phyloP scores from a whole-genome alignment of 2,888 invertebrate genomes.

The Zhuqinia jingwanae region DNA sequence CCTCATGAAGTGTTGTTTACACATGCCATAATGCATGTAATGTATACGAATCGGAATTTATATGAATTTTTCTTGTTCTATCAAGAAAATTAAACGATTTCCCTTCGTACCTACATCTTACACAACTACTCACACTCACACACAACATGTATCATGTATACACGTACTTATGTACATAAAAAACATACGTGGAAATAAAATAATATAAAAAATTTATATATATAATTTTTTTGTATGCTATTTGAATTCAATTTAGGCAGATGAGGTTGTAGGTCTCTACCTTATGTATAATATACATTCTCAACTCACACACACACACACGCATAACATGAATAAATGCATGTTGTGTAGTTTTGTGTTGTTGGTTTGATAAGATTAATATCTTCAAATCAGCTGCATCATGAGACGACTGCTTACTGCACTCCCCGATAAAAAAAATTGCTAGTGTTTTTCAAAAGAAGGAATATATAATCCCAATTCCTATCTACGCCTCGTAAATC shows the following conservation, averaged over 20 bases:
- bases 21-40: conserved; percentile 56
- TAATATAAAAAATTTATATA: too few species aligned
- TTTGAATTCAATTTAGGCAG: conserved; percentile 11
- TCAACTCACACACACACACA: too few species aligned
- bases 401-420: background rate
- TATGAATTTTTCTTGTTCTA: conserved; percentile 65
- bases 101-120: conserved; percentile 36
- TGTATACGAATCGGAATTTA: conserved; percentile 57
- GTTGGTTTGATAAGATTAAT: conserved; percentile 30
- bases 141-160: background rate
- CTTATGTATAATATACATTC: too few species aligned
- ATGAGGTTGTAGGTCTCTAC: background rate
- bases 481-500: too few species aligned
- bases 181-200: background rate
- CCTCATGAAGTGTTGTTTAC: conserved; percentile 60
- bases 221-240: background rate
- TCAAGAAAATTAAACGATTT: conserved; percentile 66
- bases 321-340: conserved; percentile 47
- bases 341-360: conserved; percentile 23
- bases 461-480: too few species aligned
- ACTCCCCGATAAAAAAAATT: background rate
- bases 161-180: background rate
- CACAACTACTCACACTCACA: background rate
- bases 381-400: conserved; percentile 35
- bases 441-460: background rate